phyloP scores from a whole-genome alignment of 2,888 invertebrate species.

The Drosophila quinaria region DNA sequence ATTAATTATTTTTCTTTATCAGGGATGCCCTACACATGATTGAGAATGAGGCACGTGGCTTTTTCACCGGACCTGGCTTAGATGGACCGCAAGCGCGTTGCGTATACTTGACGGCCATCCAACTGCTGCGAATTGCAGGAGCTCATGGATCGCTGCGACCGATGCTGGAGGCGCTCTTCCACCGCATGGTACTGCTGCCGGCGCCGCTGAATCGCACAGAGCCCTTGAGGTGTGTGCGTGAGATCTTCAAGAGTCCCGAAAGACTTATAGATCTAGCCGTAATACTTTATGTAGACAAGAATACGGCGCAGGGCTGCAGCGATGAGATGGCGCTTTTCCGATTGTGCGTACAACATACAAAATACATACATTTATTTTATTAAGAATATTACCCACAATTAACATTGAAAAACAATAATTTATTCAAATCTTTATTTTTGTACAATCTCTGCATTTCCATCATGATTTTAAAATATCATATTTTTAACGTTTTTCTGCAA shows the following conservation, averaged over 20 bases:
- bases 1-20: neutral
- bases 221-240: conserved; percentile 93
- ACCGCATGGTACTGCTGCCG: conserved; percentile 95
- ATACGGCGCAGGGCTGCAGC: conserved; percentile 88
- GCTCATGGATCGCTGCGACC: conserved; percentile 94
- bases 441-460: too few species aligned
- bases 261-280: conserved; percentile 90
- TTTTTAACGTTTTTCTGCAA: too few species aligned
- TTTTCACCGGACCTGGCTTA: conserved; percentile 87
- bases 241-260: conserved; percentile 90
- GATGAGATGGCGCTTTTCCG: conserved; percentile 94
- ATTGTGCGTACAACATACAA: conserved; percentile 86
- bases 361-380: too few species aligned
- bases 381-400: too few species aligned
- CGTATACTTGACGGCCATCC: conserved; percentile 94
- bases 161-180: conserved; percentile 96
- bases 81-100: conserved; percentile 95
- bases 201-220: conserved; percentile 94
- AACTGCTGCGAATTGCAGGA: conserved; percentile 95
- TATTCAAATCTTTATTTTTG: too few species aligned
- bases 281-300: conserved; percentile 89
- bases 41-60: conserved; percentile 85
- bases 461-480: too few species aligned
- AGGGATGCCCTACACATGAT: conserved; percentile 86
- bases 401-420: too few species aligned